phyloP scores from a whole-genome alignment of 2,113 vertebrate species.

The Tachysurus vachellii region DNA sequence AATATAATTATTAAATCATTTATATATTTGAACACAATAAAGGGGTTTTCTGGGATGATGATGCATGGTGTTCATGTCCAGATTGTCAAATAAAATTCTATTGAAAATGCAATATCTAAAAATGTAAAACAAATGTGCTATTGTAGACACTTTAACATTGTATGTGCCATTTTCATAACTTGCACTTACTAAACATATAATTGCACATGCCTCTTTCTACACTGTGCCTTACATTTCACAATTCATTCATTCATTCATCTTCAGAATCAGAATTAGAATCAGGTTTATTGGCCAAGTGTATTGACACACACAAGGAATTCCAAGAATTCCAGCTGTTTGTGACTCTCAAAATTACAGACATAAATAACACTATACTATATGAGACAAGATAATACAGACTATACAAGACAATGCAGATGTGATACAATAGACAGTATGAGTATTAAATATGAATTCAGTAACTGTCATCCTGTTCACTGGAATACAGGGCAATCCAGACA shows the following conservation, averaged over 20 bases:
- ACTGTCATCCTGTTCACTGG: neutral
- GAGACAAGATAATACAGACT: too few species aligned
- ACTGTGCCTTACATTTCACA: neutral
- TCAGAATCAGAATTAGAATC: too few species aligned
- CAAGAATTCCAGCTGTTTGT: too few species aligned
- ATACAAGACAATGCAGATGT: too few species aligned
- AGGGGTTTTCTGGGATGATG: neutral
- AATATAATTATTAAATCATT: neutral
- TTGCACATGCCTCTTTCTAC: neutral
- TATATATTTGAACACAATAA: neutral
- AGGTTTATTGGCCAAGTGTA: too few species aligned
- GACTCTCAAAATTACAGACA: too few species aligned
- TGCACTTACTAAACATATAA: neutral
- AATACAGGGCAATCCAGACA: neutral
- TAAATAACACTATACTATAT: too few species aligned
- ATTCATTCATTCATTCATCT: neutral
- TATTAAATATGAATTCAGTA: neutral
- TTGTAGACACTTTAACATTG: neutral
- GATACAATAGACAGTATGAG: too few species aligned
- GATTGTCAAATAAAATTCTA: neutral
- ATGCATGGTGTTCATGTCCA: neutral
- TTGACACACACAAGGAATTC: too few species aligned
- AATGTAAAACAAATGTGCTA: neutral
- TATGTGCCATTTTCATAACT: neutral
- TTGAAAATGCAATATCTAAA: neutral